A percentile compares a stretch with the other conserved stretches of the same genome.
Evolutionary conservation across 2,113 vertebrate species (phyloP).

Genomic region (Macaca nemestrina): DNA sequence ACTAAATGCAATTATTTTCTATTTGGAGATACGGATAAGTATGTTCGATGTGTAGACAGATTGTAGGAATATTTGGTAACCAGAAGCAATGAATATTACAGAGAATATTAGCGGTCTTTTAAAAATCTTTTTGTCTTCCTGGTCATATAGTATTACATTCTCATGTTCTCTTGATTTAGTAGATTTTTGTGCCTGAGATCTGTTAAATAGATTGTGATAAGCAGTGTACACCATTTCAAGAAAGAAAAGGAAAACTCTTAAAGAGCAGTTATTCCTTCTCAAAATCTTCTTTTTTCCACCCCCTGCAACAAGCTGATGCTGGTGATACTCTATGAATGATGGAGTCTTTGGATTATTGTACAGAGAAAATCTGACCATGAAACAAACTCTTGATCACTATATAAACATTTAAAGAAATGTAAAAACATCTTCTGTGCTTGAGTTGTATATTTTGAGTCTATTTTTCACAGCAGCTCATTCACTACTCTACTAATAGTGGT

Average conservation of each 20-base stretch:
- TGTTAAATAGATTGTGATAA: not conserved
- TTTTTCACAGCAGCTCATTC: not conserved
- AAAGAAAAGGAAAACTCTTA: not conserved
- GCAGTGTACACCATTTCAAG: not conserved
- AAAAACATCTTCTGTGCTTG: not conserved
- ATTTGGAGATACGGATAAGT: not conserved
- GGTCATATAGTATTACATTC: not conserved
- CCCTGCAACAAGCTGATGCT: not conserved
- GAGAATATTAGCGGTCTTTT: not conserved
- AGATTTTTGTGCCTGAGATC: not conserved
- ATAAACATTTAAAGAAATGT: not conserved
- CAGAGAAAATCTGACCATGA: not conserved
- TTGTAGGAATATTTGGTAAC: not conserved
- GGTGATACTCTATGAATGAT: not conserved
- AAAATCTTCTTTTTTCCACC: too few relatives aligned
- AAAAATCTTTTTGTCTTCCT: not conserved
- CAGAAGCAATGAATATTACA: not conserved
- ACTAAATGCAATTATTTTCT: not conserved
- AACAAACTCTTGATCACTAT: not conserved
- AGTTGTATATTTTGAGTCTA: too few relatives aligned
- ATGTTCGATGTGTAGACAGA: not conserved
- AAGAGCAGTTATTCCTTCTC: not conserved
- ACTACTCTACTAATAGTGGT: not conserved
- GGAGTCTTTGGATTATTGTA: too few relatives aligned
- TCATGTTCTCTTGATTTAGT: not conserved